These are phyloP conservation scores for Pimpla rufipes DNA, from an alignment of 2,888 invertebrate species.

Conservation along the genomic window DNA sequence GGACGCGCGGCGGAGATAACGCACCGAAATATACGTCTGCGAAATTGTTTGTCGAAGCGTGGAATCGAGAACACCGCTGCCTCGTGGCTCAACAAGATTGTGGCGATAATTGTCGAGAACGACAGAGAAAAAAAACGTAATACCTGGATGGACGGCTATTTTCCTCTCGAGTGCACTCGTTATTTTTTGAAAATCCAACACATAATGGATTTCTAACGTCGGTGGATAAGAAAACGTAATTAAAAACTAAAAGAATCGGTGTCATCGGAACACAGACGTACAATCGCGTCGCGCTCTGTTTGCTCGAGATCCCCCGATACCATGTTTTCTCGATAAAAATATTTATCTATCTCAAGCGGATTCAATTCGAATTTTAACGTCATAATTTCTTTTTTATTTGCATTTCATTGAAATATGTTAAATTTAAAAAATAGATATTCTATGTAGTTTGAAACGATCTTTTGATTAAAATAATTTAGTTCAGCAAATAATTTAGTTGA, in stretches of 20 bases:
- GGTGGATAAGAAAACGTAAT: constrained; percentile 29
- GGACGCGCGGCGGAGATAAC: constrained; percentile 39
- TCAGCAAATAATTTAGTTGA: no score
- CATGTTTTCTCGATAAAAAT: no score
- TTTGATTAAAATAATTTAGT: neutral
- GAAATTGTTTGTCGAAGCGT: constrained; percentile 56
- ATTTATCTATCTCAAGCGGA: no score
- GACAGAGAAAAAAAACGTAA: neutral
- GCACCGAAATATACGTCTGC: constrained; percentile 10
- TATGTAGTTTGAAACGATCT: neutral
- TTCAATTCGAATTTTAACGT: neutral
- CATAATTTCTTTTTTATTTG: constrained; percentile 30
- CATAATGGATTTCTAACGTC: constrained; percentile 41
- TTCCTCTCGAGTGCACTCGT: neutral
- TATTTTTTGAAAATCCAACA: constrained; percentile 2
- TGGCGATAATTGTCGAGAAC: constrained; percentile 28
- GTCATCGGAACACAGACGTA: constrained; percentile 14
- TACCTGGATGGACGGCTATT: neutral
- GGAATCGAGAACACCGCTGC: constrained; percentile 35
- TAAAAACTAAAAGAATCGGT: constrained; percentile 41
- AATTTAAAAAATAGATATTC: no score
- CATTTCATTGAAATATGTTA: neutral
- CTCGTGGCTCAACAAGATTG: constrained; percentile 47
- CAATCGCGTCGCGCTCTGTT: neutral
- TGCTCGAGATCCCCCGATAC: neutral